Percentiles rank a stretch among this genome's conserved stretches.
phyloP scores from a whole-genome alignment of 2,113 vertebrate species.

The Crotalus tigris region DNA sequence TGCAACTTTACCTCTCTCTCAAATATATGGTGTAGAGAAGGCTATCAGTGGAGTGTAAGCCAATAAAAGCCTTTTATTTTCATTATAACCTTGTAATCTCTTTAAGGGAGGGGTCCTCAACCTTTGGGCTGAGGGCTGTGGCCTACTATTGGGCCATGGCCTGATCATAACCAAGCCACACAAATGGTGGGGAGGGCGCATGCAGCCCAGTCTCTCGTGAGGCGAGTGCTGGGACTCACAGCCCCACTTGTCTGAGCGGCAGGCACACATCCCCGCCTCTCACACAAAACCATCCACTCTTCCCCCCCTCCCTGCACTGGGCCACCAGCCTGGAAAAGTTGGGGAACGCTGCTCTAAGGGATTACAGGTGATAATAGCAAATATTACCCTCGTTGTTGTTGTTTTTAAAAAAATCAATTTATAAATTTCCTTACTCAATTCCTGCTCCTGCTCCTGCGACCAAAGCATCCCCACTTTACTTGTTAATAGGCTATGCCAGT shows the following conservation, averaged over 20 bases:
- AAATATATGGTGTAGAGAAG: neutral
- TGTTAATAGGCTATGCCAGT: slow-evolving; percentile 10
- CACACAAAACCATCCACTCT: neutral
- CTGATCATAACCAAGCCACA: neutral
- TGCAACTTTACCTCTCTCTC: neutral
- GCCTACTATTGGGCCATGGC: neutral
- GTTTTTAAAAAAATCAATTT: slow-evolving; percentile 21
- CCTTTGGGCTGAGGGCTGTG: neutral
- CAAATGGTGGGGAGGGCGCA: neutral
- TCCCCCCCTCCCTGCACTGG: no score
- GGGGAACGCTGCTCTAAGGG: neutral
- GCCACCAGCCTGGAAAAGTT: neutral
- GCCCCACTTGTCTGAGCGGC: no score
- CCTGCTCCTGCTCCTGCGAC: neutral
- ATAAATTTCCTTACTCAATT: slow-evolving; percentile 42
- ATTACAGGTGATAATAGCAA: neutral
- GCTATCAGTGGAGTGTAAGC: neutral
- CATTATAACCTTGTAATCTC: neutral
- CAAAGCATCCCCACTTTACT: slow-evolving; percentile 41
- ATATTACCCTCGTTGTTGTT: slow-evolving; percentile 27
- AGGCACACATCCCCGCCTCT: neutral
- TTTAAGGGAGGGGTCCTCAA: neutral
- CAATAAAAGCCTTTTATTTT: neutral
- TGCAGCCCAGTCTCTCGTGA: no score
- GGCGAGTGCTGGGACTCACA: no score